Base-by-base conservation (phyloP, 2,888 invertebrate species). In the Stegophylla sp. region DNA sequence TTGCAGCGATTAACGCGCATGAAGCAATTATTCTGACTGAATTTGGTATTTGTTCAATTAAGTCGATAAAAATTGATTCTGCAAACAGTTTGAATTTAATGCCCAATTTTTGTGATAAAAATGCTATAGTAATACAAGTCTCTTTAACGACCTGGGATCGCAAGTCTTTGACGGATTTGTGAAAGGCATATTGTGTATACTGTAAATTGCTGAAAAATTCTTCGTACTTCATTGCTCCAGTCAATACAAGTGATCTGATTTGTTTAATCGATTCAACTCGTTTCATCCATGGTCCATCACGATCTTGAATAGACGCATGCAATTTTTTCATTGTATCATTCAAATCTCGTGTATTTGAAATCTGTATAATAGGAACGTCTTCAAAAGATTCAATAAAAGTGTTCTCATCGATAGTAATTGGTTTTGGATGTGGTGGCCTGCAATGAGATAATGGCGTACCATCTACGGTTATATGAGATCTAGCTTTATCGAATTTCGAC, bases 1-100 rank as follows among this genome's bases (percentile, higher is more conserved):
- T 91, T 56, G 97, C 91, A 83, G 95, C 92, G 77, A 96, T 91
- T 2, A 91, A 90, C 72, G 95, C 96, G 0, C 96, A 93, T 0
- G 96, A 93, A 9, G 97, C 93, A 87, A 97, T 94, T 85, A 96
- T 94, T 91, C 98, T 98, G 83, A 96, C 97, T 84, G 95, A 95
- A 87, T 97, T 98, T 85, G 95, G 96, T 87, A 98, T 94, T 82
- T 98, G 90, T 86, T 92, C 92, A 85, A 98, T 94, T 43, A 98
- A 88, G 84, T 91, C 91, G 83, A 93, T 93, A 69, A 98, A 87
- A 75, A 97, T 90, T 83, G 91, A 90, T 86, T 96, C 93, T 61
- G 94, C 93, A 88, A 95, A 93, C 86, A 92, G 93, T 84, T 97
- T 97, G 84, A 94, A 90, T 86, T 94, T 95, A 84, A 90, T 91